Conservation (phyloP, 2,797 vertebrate species). For the Helarctos malayanus region DNA sequence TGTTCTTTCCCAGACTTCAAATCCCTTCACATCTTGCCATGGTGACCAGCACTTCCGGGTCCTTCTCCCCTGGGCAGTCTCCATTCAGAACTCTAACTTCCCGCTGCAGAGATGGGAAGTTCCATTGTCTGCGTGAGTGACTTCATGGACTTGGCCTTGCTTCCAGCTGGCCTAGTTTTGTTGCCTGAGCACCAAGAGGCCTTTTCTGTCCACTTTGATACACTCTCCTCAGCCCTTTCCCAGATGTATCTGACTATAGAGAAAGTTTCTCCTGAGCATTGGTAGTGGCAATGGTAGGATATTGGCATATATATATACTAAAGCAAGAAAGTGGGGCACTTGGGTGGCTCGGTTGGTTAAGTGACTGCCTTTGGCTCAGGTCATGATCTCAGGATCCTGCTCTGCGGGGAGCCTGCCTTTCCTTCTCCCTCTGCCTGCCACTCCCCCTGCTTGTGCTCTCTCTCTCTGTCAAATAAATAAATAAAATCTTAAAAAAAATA, state of each 20-base stretch:
- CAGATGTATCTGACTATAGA: not conserved
- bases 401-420: not conserved
- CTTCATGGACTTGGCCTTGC: not conserved
- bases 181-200: not conserved
- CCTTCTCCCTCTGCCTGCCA: no score
- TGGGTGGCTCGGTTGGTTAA: not conserved
- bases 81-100: not conserved
- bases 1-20: not conserved
- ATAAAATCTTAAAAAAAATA: not conserved
- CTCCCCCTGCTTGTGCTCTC: not conserved
- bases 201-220: not conserved
- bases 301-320: not conserved
- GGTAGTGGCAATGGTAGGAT: not conserved
- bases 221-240: not conserved
- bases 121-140: not conserved
- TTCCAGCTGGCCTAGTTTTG: constrained; percentile 22
- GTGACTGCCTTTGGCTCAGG: not conserved
- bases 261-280: not conserved
- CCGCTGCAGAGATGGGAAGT: not conserved
- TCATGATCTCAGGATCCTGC: not conserved
- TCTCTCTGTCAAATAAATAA: not conserved
- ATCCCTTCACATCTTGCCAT: not conserved
- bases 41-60: not conserved
- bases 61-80: not conserved
- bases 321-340: not conserved